Evolutionary conservation across 2,113 vertebrate species (phyloP).

Genomic region (Chauna torquata): DNA sequence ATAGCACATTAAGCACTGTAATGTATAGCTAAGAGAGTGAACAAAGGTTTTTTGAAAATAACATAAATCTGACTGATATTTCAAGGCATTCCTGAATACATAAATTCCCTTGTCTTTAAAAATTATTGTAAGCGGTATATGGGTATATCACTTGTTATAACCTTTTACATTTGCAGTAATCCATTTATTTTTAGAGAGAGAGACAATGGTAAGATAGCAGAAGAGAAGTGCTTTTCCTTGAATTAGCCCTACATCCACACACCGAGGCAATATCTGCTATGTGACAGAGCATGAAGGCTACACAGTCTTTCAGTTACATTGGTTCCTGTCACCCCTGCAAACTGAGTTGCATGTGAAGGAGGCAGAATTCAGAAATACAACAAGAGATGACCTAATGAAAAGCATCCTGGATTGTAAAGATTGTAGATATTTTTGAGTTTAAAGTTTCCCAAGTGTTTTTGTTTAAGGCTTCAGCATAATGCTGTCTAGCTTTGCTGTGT

Average conservation of each 20-base stretch:
- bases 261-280: not conserved
- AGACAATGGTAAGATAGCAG: not conserved
- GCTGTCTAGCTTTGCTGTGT: not conserved
- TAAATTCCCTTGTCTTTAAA: not conserved
- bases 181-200: not conserved
- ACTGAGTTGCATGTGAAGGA: not conserved
- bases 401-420: not conserved
- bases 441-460: constrained; percentile 37
- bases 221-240: not conserved
- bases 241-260: not conserved
- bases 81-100: not conserved
- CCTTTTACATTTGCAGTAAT: not conserved
- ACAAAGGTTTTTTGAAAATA: not conserved
- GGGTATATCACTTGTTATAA: not conserved
- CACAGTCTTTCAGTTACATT: not conserved
- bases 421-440: not conserved
- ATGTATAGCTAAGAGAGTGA: not conserved
- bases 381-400: not conserved
- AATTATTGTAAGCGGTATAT: not conserved
- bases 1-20: not conserved
- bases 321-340: not conserved
- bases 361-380: not conserved
- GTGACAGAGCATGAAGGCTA: not conserved
- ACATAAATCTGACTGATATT: not conserved
- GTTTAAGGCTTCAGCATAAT: constrained; percentile 42